Percentiles rank a stretch among this genome's conserved stretches.
Conservation (phyloP, 1,140 invertebrate genomes). For the Rhynchophorus ferrugineus region DNA sequence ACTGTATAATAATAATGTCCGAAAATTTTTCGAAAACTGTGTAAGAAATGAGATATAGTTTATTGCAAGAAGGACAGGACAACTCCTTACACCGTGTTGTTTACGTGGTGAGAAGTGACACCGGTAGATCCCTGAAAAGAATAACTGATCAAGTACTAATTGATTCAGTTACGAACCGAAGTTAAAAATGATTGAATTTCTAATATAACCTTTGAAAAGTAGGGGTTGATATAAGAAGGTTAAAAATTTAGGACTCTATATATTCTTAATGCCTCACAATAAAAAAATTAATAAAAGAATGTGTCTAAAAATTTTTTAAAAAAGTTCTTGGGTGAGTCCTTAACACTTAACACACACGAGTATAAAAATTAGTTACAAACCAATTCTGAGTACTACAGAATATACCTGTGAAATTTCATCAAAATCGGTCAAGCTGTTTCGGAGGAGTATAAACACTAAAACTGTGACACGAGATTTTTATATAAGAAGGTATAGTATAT, state of each 20-base stretch:
- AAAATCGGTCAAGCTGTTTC: conserved; percentile 9
- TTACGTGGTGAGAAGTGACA: no score
- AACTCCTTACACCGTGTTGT: no score
- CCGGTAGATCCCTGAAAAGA: no score
- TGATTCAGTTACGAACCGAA: no score
- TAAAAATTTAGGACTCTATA: conserved; percentile 1
- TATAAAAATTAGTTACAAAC: neutral
- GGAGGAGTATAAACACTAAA: neutral
- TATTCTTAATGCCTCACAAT: conserved; percentile 1
- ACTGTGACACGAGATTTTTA: conserved; percentile 6
- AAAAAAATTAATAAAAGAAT: conserved; percentile 3
- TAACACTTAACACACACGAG: no score
- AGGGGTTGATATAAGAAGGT: conserved; percentile 5
- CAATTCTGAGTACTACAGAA: neutral
- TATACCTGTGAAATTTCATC: neutral
- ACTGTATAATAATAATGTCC: no score
- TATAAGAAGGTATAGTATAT: no score
- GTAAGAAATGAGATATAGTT: no score
- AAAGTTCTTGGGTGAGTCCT: neutral
- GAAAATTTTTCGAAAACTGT: no score
- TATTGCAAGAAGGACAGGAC: no score
- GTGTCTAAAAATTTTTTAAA: neutral
- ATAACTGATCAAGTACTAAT: no score
- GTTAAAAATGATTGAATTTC: conserved; percentile 3
- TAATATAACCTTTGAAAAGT: neutral